Evolutionary conservation across 2,888 invertebrate species (phyloP).

Genomic region (Erebia epiphron): DNA sequence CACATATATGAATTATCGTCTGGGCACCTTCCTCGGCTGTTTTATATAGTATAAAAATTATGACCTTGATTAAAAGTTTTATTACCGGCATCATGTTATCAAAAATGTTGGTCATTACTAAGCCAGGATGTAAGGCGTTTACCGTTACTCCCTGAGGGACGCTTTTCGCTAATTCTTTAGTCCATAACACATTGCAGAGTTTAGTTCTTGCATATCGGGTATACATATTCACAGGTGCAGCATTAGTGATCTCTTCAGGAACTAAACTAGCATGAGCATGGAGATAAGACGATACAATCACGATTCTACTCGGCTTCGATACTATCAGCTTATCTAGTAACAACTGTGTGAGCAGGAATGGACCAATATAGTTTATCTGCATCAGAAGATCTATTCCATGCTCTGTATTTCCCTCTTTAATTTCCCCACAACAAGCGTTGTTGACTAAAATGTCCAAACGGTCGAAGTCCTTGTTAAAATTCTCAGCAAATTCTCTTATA

Average conservation of each 20-base stretch:
- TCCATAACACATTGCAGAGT: constrained; percentile 67
- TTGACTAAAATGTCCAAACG: constrained; percentile 85
- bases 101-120: constrained; percentile 91
- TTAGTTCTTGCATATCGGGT: constrained; percentile 71
- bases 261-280: constrained; percentile 76
- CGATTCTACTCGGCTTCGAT: constrained; percentile 69
- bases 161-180: constrained; percentile 64
- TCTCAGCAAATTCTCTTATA: constrained; percentile 83
- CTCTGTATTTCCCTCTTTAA: constrained; percentile 67
- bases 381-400: constrained; percentile 85
- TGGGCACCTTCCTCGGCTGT: constrained; percentile 90
- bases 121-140: constrained; percentile 92
- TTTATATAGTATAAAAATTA: constrained; percentile 86
- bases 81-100: constrained; percentile 74
- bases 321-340: constrained; percentile 75
- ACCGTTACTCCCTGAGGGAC: constrained; percentile 85
- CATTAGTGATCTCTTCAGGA: constrained; percentile 45
- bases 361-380: constrained; percentile 88
- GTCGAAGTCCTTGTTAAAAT: constrained; percentile 75
- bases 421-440: constrained; percentile 81
- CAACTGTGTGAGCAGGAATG: constrained; percentile 87
- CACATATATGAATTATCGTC: constrained; percentile 88
- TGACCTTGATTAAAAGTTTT: constrained; percentile 75
- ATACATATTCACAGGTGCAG: background rate
- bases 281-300: constrained; percentile 67